These are phyloP conservation scores for Stegostoma tigrinum DNA, from an alignment of 2,113 vertebrate species.

Conservation along the genomic window DNA sequence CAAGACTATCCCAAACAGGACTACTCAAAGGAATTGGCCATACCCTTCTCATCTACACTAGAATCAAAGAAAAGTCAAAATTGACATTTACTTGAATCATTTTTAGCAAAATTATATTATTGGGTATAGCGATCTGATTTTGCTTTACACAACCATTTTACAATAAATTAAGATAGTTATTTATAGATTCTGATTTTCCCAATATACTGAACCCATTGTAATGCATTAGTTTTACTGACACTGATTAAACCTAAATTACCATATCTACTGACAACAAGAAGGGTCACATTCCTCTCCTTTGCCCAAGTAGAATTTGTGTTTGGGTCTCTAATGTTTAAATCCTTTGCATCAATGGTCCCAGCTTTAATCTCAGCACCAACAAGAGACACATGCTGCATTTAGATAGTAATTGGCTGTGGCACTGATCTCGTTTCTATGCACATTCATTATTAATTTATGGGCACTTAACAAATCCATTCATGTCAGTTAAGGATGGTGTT, in stretches of 20 bases:
- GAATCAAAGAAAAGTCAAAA: background rate
- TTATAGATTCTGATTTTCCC: background rate
- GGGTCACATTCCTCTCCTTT: background rate
- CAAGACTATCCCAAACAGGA: background rate
- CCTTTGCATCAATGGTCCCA: background rate
- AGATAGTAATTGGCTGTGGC: conserved; percentile 2
- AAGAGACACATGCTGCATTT: background rate
- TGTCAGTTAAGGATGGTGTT: background rate
- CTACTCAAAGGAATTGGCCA: background rate
- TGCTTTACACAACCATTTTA: background rate
- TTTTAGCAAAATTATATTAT: background rate
- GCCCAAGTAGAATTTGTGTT: background rate
- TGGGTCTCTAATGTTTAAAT: background rate
- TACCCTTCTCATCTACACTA: background rate
- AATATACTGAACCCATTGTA: background rate
- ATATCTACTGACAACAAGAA: background rate
- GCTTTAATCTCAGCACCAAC: background rate
- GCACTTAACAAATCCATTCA: background rate
- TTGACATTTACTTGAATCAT: background rate
- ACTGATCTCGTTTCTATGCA: background rate
- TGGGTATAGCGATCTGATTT: background rate
- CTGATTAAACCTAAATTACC: background rate
- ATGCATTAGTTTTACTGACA: background rate
- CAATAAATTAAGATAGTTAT: background rate
- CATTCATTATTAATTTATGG: background rate